These are phyloP conservation scores for Drosophila mauritiana DNA, from an alignment of 1,140 invertebrate genomes.

Conservation along the genomic window DNA sequence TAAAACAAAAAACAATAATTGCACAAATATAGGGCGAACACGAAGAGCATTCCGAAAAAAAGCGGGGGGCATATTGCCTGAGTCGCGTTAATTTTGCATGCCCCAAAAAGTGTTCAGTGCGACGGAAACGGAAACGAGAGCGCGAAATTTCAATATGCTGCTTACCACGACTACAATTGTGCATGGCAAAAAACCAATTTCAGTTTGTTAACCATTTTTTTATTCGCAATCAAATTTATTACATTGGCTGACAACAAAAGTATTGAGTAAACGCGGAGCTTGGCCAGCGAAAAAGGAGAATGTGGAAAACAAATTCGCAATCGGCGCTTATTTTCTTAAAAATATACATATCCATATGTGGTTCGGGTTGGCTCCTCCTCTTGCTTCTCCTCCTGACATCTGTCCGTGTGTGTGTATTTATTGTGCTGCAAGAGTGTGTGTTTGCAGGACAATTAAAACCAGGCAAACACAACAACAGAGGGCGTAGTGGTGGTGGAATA, in stretches of 20 bases:
- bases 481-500: conserved; percentile 15
- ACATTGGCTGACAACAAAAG: conserved; percentile 50
- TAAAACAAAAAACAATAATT: conserved; percentile 33
- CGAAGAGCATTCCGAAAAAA: conserved; percentile 1
- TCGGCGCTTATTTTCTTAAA: conserved; percentile 78
- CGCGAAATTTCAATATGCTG: conserved; percentile 68
- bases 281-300: conserved; percentile 10
- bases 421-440: conserved; percentile 38
- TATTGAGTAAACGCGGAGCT: conserved; percentile 21
- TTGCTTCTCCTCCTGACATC: conserved; percentile 12
- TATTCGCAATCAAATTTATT: conserved; percentile 80
- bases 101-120: conserved; percentile 41
- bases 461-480: conserved; percentile 45
- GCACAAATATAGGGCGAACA: conserved; percentile 1
- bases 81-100: conserved; percentile 57
- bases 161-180: conserved; percentile 28
- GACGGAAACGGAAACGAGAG: conserved; percentile 58
- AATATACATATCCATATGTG: conserved; percentile 41
- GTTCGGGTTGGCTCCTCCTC: conserved; percentile 27
- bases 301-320: conserved; percentile 73
- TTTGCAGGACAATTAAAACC: conserved; percentile 71
- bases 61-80: background rate
- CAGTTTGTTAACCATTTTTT: conserved; percentile 75
- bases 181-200: conserved; percentile 58
- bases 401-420: conserved; percentile 17